Evolutionary conservation across 2,797 vertebrate species (phyloP).

Genomic region (Parotocinclus haroldoi): DNA sequence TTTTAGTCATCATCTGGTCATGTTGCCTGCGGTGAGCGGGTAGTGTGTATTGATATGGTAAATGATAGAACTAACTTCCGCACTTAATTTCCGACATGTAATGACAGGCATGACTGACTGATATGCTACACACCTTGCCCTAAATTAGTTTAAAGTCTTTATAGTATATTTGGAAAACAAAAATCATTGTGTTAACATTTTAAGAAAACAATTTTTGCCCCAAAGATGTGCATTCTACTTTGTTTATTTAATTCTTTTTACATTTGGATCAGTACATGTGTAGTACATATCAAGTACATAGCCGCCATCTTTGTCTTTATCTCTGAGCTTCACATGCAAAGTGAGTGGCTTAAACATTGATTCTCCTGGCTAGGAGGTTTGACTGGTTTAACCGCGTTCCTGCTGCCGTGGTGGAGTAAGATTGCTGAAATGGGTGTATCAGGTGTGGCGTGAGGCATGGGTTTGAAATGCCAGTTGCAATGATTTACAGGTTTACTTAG

Average conservation of each 20-base stretch:
- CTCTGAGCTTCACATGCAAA: not conserved
- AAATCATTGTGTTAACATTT: too few relatives aligned
- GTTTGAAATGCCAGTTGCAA: not conserved
- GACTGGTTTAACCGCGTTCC: slow-evolving; percentile 50
- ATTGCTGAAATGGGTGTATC: slow-evolving; percentile 16
- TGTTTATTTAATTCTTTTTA: not conserved
- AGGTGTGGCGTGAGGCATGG: slow-evolving; percentile 31
- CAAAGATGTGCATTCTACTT: not conserved
- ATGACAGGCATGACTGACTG: slow-evolving; percentile 1
- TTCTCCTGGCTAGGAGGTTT: not conserved
- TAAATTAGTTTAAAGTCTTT: too few relatives aligned
- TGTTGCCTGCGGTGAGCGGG: not conserved
- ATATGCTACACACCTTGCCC: too few relatives aligned
- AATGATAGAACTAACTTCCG: not conserved
- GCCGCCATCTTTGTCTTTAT: not conserved
- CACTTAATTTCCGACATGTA: slow-evolving; percentile 12
- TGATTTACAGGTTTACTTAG: not conserved
- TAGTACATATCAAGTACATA: not conserved
- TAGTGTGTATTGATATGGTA: not conserved
- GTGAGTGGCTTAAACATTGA: slow-evolving; percentile 13
- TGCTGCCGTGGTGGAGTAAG: slow-evolving; percentile 46
- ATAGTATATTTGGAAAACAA: too few relatives aligned
- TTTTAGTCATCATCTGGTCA: not conserved
- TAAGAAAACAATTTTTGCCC: too few relatives aligned
- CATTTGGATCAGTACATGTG: not conserved